These are phyloP conservation scores for Sebastes hubbsi DNA, from an alignment of 2,797 vertebrate species.

Conservation along the genomic window DNA sequence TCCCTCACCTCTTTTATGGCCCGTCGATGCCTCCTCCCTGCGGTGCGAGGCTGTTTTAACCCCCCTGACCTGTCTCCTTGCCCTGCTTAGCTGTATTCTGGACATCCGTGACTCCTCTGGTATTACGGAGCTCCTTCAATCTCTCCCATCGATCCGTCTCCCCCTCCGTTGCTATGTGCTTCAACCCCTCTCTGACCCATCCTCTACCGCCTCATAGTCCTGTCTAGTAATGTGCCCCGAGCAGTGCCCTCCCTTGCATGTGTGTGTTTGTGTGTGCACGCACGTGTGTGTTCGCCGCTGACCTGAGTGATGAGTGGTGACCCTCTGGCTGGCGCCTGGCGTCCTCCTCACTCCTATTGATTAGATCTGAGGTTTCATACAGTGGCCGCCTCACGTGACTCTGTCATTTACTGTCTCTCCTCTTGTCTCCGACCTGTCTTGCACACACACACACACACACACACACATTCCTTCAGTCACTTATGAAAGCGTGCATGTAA, in stretches of 20 bases:
- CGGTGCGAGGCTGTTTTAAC: slow-evolving; percentile 74
- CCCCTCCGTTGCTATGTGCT: slow-evolving; percentile 73
- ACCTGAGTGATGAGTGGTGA: slow-evolving; percentile 84
- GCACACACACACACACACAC: slow-evolving; percentile 18
- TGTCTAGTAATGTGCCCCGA: slow-evolving; percentile 73
- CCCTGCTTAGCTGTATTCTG: slow-evolving; percentile 74
- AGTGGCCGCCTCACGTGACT: slow-evolving; percentile 81
- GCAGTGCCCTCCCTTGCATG: slow-evolving; percentile 53
- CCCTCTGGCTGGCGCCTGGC: slow-evolving; percentile 83
- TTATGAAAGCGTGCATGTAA: slow-evolving; percentile 40
- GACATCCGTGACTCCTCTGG: slow-evolving; percentile 73
- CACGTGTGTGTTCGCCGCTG: slow-evolving; percentile 55
- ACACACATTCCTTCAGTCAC: slow-evolving; percentile 36
- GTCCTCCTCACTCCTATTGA: slow-evolving; percentile 82
- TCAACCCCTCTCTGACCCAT: slow-evolving; percentile 79
- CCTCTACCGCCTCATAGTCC: slow-evolving; percentile 73
- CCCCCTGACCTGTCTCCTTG: slow-evolving; percentile 67
- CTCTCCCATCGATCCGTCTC: slow-evolving; percentile 76
- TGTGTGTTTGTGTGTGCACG: background rate
- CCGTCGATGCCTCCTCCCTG: slow-evolving; percentile 64
- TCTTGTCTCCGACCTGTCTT: slow-evolving; percentile 76
- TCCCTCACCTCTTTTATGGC: slow-evolving; percentile 59
- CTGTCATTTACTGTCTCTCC: slow-evolving; percentile 83
- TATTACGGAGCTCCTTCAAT: slow-evolving; percentile 78
- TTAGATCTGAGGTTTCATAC: slow-evolving; percentile 85